Base-by-base conservation (phyloP, 2,888 invertebrate genomes). In the Ophioninae sp. region DNA sequence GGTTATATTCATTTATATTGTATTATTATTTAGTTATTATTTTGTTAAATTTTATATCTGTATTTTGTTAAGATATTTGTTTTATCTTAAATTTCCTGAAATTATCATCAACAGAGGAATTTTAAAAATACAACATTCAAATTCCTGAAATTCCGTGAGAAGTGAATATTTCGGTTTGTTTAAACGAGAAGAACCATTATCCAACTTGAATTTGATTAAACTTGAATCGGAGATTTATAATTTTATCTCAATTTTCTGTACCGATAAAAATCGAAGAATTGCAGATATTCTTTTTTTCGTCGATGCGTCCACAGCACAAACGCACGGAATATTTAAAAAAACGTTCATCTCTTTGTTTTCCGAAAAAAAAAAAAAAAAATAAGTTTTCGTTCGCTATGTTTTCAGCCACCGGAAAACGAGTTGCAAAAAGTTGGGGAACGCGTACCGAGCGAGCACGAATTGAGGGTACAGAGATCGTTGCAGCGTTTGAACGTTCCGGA, bases 401-500 rank as follows among this genome's bases (percentile, higher is more conserved):
- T 94, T 0, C 95, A 98, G 97, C 97, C 98, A 90, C 98, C 98
- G 88, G 98, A 98, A 94, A 98, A 98, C 96, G 97, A 98, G 93
- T 95, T 98, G 92, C 97, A 97, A 94, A 97, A 97, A 94, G 95
- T 95, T 87, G 94, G 94, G 85, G 96, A 96, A 92, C 95, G 97
- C 84, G 96, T 96, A 91, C 96, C 98, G 91, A 98, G 98, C 85
- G 98, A 98, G 94, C 98, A 98, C 94, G 98, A 99, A 93, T 94
- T 98, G 87, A 95, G 98, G 88, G 97, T 99, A 85, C 97, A 98
- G 93, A 96, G 98, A 89, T 98, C 98, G 75, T 94, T 99, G 91
- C 98, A 98, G 93, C 97, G 97, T 91, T 96, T 99, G 89, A 97
- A 98, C 94, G 96, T 99, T 86, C 99, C 99, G 84, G 98, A 98